These are phyloP conservation scores for Littorina saxatilis DNA, from an alignment of 1,140 invertebrate species.

Conservation along the genomic window DNA sequence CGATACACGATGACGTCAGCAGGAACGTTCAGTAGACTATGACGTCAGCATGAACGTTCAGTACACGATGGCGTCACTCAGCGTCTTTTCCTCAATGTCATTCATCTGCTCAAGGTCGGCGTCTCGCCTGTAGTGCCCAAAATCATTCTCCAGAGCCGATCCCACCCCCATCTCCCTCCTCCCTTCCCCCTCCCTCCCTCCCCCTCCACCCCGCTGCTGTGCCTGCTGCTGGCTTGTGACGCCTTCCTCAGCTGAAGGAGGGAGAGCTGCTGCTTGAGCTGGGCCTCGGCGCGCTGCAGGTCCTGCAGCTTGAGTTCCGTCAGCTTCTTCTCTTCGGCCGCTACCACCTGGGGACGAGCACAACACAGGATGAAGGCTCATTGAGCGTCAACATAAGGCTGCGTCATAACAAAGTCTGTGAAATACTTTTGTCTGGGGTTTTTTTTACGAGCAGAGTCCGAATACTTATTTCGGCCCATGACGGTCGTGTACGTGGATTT, in stretches of 20 bases:
- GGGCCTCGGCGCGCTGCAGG: constrained; percentile 14
- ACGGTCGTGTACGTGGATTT: too few species aligned
- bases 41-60: not conserved
- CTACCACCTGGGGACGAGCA: too few species aligned
- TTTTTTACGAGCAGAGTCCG: too few species aligned
- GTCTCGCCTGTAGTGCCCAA: not conserved
- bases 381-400: too few species aligned
- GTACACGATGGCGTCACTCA: constrained; percentile 13
- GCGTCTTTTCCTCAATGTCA: not conserved
- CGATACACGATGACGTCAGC: too few species aligned
- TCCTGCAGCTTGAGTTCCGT: constrained; percentile 6
- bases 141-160: not conserved
- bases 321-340: constrained; percentile 7
- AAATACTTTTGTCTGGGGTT: too few species aligned
- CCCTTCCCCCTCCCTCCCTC: not conserved
- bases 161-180: not conserved
- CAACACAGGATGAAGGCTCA: too few species aligned
- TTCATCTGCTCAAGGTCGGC: not conserved
- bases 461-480: too few species aligned
- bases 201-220: not conserved
- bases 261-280: constrained; percentile 12
- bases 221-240: not conserved
- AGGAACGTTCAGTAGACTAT: too few species aligned
- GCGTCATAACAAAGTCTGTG: too few species aligned
- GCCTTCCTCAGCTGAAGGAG: not conserved